Evolutionary conservation across 2,113 vertebrate species (phyloP), one percentile per base, ranked within the genome.

Genomic region (Felis chaus): DNA sequence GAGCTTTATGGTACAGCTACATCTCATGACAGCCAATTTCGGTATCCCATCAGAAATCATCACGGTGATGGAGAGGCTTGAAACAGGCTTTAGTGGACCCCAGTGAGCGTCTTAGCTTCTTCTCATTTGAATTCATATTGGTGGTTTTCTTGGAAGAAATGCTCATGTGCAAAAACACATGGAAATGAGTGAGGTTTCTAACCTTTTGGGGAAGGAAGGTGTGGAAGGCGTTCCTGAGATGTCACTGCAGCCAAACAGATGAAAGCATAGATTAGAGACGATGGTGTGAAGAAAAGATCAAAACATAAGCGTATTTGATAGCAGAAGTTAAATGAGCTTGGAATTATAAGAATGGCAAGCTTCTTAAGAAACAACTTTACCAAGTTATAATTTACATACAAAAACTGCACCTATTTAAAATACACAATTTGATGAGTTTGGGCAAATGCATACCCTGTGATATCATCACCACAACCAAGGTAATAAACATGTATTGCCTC

Each of bases 151-250:
- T 13, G 31, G 50, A 12, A 81, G 50, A 92, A 85, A 76, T 33
- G 2, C 4, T 76, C 33, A 15, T 23, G 6, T 66, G 48, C 10
- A 21, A 39, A 65, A n/a, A 1, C n/a, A 36, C 8, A 0, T 50
- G 50, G 23, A 84, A 86, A 76, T 18, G 29, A 68, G 19, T 11
- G 33, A 15, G 0, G 3, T 61, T 79, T 79, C 63, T 61, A 48
- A n/a, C 33, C 33, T 65, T 79, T 57, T 10, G 23, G 8, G 21
- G 15, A 19, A 68, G 29, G 29, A 45, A 80, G 11, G 15, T 57
- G 45, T 94, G 48, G 50, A 53, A 7, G 36, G 25, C 10, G 36
- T 69, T 57, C 36, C n/a, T 45, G 36, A 55, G 33, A 23, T 68
- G 61, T 88, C 50, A 25, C 4, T 45, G 63, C 55, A 36, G n/a